phyloP scores from a whole-genome alignment of 2,797 vertebrate genomes.

The Xenopus petersii region DNA sequence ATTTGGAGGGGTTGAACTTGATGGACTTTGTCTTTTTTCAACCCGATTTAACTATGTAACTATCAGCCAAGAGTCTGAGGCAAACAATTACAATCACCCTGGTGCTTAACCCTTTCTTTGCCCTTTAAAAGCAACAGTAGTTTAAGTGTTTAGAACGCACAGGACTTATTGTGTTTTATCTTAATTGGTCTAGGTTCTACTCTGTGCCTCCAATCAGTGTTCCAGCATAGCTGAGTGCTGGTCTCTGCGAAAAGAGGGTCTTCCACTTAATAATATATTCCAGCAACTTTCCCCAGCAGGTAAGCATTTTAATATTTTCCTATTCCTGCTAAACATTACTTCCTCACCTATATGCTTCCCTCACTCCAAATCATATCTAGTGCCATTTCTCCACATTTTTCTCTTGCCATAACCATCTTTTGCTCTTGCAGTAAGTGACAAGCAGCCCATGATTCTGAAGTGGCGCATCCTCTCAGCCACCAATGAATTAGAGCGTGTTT shows the following conservation, averaged over 20 bases:
- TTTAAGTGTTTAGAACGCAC: no score
- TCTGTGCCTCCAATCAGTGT: slow-evolving; percentile 89
- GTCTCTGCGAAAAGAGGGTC: slow-evolving; percentile 92
- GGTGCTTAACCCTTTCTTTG: no score
- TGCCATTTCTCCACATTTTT: background rate
- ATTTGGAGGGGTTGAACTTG: no score
- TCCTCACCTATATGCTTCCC: background rate
- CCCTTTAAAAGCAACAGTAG: no score
- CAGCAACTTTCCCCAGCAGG: slow-evolving; percentile 92
- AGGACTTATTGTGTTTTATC: no score
- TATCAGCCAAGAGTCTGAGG: no score
- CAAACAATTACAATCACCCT: no score
- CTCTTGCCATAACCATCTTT: no score
- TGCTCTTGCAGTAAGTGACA: slow-evolving; percentile 81
- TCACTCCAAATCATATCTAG: background rate
- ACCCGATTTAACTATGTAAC: no score
- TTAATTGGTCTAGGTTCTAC: slow-evolving; percentile 72
- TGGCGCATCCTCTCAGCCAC: slow-evolving; percentile 94
- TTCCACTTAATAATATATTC: slow-evolving; percentile 95
- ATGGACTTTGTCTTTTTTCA: no score
- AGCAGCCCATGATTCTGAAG: slow-evolving; percentile 94
- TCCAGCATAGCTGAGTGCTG: slow-evolving; percentile 94
- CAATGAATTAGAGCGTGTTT: slow-evolving; percentile 87
- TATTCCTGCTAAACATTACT: no score
- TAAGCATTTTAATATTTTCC: slow-evolving; percentile 59